Conservation (phyloP, 1,140 invertebrate species). For the Neoseiulus cucumeris region DNA sequence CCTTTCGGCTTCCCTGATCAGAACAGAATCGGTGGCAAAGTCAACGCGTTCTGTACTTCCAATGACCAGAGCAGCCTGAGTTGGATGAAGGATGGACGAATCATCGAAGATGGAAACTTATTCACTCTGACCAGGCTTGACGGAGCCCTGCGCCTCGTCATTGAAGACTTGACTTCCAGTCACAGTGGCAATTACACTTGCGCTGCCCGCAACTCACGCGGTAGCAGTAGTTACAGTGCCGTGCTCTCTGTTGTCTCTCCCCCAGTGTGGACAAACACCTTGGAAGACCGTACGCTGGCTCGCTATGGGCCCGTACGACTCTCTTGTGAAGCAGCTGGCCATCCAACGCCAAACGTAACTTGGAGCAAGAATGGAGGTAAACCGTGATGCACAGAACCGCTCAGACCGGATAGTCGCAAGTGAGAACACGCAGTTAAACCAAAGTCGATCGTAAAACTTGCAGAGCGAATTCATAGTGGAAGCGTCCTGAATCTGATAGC, state of each 20-base stretch:
- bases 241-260: not conserved
- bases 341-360: too few relatives aligned
- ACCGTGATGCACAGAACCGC: too few relatives aligned
- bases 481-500: too few relatives aligned
- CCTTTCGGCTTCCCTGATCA: not conserved
- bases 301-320: too few relatives aligned
- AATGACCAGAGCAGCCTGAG: not conserved
- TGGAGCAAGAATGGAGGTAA: too few relatives aligned
- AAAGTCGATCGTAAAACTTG: too few relatives aligned
- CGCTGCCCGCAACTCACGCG: not conserved
- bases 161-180: not conserved
- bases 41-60: not conserved
- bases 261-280: not conserved
- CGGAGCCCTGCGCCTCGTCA: constrained; percentile 4
- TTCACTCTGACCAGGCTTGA: not conserved
- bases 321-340: too few relatives aligned
- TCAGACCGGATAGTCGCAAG: too few relatives aligned
- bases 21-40: not conserved
- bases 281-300: too few relatives aligned
- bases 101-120: not conserved
- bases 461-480: too few relatives aligned
- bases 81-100: not conserved
- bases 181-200: constrained; percentile 16
- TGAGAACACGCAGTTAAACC: too few relatives aligned
- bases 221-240: not conserved